These are phyloP conservation scores for Eubucco bourcierii DNA, from an alignment of 2,113 vertebrate genomes.

Conservation along the genomic window DNA sequence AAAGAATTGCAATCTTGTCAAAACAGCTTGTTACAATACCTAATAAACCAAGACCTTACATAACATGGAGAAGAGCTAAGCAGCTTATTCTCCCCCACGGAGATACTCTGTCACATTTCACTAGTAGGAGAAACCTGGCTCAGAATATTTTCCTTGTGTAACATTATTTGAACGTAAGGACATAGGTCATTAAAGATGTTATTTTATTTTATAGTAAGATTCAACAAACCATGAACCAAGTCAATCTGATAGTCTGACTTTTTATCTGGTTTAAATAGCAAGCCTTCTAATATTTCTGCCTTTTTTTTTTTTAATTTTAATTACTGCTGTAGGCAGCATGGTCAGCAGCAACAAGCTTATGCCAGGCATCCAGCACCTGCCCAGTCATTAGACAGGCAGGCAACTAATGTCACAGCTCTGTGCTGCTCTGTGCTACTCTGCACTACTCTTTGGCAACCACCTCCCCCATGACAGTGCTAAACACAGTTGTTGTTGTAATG, in stretches of 20 bases:
- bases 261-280: background rate
- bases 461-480: background rate
- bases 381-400: background rate
- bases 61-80: background rate
- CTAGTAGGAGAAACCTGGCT: background rate
- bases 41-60: background rate
- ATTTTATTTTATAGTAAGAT: background rate
- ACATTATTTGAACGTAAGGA: background rate
- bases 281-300: background rate
- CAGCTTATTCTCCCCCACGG: background rate
- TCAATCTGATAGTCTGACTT: background rate
- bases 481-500: background rate
- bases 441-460: background rate
- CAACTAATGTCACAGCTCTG: background rate
- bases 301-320: background rate
- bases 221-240: background rate
- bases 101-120: background rate
- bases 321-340: background rate
- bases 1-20: background rate
- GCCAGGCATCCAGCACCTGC: background rate
- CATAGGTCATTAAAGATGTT: background rate
- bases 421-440: background rate
- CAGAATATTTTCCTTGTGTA: background rate
- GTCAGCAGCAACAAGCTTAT: background rate
- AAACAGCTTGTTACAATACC: background rate